Evolutionary conservation across 2,888 invertebrate species (phyloP).

Genomic region (Drosophila eohydei): DNA sequence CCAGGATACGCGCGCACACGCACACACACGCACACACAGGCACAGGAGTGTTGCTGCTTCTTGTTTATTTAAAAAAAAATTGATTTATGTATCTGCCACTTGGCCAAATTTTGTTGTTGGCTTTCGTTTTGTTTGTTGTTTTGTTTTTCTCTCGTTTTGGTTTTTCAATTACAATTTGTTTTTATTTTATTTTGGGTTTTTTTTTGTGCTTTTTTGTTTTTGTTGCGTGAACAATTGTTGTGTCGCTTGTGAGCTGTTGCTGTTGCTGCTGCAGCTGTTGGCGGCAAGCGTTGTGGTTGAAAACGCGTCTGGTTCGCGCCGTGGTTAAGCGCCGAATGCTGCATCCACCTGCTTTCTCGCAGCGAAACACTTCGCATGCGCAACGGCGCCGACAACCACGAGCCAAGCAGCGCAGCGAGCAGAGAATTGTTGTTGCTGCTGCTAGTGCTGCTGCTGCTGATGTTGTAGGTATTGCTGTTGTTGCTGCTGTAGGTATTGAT

Average conservation of each 20-base stretch:
- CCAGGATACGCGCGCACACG: constrained; percentile 39
- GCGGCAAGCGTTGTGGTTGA: constrained; percentile 49
- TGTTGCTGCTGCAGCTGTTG: constrained; percentile 22
- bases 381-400: constrained; percentile 67
- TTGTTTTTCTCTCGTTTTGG: constrained; percentile 3
- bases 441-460: constrained; percentile 17
- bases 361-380: constrained; percentile 85
- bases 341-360: constrained; percentile 85
- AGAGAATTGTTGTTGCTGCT: constrained; percentile 18
- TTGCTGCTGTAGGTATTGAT: constrained; percentile 3
- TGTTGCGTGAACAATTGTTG: constrained; percentile 3
- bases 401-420: constrained; percentile 47
- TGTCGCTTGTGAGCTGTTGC: background rate
- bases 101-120: constrained; percentile 20
- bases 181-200: background rate
- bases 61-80: constrained; percentile 8
- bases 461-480: constrained; percentile 12
- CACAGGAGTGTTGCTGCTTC: constrained; percentile 14
- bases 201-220: constrained; percentile 2
- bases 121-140: constrained; percentile 7
- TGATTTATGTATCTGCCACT: background rate
- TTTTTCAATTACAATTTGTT: constrained; percentile 22
- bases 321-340: constrained; percentile 85
- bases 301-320: constrained; percentile 85
- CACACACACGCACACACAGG: constrained; percentile 22